Evolutionary conservation across 2,113 vertebrate genomes (phyloP), one percentile per base, ranked within the genome.

Genomic region (Bagarius yarrelli): DNA sequence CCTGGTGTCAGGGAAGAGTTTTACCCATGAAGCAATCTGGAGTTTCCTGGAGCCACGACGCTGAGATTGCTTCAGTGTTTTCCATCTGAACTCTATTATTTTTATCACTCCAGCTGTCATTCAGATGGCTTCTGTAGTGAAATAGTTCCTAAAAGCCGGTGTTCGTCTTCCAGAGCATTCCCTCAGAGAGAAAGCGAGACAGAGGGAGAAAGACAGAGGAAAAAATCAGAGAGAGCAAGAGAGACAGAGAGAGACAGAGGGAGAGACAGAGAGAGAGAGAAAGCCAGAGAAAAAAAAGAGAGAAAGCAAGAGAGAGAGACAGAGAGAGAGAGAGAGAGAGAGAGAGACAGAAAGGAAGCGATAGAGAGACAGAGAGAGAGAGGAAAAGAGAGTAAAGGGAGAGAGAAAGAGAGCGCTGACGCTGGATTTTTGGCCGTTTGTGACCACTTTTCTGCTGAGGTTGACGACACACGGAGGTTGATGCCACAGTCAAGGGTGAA

Each of bases 371-470:
- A n/a, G n/a, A n/a, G n/a, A n/a, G n/a, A n/a, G n/a, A n/a, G n/a
- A n/a, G n/a, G n/a, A n/a, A n/a, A 85, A 91, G 92, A 95, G 92
- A 87, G 88, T n/a, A 93, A 40, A 50, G 44, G 89, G 86, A 91
- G 92, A 95, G 92, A 87, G 88, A 93, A 40, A 47, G 40, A 75
- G 73, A 77, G 75, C 94, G 92, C 47, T 70, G 83, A 57, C 89
- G 91, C 89, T 96, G 97, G 89, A 73, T 97, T 95, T 95, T 91
- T 93, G 95, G 95, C 95, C 96, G 95, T 96, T 95, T 96, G 96
- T 93, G 87, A 95, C 96, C 96, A 97, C 97, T 99, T 97, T 97
- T 98, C 96, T 98, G 96, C 97, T 97, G 96, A 94, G 98, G 98
- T 99, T 99, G 98, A 99, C 97, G 93, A 96, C 96, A 97, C 95